Evolutionary conservation across 2,113 vertebrate genomes (phyloP).

Genomic region (Grallaria varia): DNA sequence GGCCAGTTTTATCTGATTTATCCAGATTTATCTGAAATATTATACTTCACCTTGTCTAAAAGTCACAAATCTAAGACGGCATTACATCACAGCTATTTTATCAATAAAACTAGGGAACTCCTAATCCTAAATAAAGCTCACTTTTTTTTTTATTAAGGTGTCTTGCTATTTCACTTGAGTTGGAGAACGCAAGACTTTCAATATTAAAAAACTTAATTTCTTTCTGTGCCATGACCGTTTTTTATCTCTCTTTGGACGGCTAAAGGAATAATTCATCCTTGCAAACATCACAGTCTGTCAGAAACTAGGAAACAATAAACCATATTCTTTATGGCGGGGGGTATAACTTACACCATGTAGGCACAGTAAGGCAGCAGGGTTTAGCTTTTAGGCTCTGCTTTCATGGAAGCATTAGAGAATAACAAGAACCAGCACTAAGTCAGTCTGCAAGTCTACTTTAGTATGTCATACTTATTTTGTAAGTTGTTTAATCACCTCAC

Average conservation of each 20-base stretch:
- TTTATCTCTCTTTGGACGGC: slow-evolving; percentile 47
- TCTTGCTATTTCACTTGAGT: slow-evolving; percentile 40
- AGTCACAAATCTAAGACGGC: neutral
- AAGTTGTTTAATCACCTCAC: neutral
- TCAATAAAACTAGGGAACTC: slow-evolving; percentile 17
- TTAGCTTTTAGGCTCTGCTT: neutral
- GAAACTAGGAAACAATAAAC: neutral
- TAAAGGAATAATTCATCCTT: slow-evolving; percentile 53
- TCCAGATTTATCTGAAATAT: neutral
- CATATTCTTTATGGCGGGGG: neutral
- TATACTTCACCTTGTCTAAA: neutral
- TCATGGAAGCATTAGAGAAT: neutral
- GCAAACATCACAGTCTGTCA: slow-evolving; percentile 13
- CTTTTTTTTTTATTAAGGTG: neutral
- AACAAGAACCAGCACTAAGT: neutral
- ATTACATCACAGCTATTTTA: neutral
- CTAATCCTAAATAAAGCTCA: slow-evolving; percentile 1
- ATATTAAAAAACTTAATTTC: slow-evolving; percentile 30
- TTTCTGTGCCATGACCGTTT: slow-evolving; percentile 29
- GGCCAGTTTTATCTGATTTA: neutral
- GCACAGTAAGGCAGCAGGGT: neutral
- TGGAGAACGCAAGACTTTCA: slow-evolving; percentile 48
- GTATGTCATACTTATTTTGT: neutral
- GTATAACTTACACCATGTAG: neutral
- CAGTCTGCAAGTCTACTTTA: neutral